These are phyloP conservation scores for Euzophera pinguis DNA, from an alignment of 2,888 invertebrate genomes.

Conservation along the genomic window DNA sequence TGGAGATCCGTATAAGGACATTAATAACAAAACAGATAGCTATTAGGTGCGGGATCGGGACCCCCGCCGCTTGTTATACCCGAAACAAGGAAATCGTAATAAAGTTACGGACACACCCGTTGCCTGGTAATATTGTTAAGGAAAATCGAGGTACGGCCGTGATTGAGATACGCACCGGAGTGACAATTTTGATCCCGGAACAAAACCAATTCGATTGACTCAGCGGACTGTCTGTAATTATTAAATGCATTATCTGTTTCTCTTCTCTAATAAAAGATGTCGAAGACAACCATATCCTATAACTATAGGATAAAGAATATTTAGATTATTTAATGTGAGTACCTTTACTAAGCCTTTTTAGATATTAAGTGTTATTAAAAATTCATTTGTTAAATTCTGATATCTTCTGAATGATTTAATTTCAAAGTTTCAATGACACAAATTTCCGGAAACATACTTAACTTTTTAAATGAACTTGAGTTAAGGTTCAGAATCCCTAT, in stretches of 20 bases:
- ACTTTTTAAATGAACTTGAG: no score
- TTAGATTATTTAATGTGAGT: no score
- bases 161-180: conserved; percentile 34
- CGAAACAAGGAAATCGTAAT: conserved; percentile 64
- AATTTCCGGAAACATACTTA: no score
- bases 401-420: no score
- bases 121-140: conserved; percentile 54
- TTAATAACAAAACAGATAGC: conserved; percentile 71
- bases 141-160: conserved; percentile 47
- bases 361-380: no score
- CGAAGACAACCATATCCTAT: no score
- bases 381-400: no score
- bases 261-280: no score
- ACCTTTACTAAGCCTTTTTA: no score
- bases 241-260: conserved; percentile 9
- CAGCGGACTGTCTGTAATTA: conserved; percentile 19
- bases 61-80: conserved; percentile 54
- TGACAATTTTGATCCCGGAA: conserved; percentile 29
- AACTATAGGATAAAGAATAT: no score
- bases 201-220: conserved; percentile 32
- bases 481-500: no score
- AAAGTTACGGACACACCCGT: conserved; percentile 54
- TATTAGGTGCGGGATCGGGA: conserved; percentile 51
- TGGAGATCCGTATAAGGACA: conserved; percentile 64
- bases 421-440: no score